Conservation (phyloP, 2,797 vertebrate genomes). For the Rallus crepitans region DNA sequence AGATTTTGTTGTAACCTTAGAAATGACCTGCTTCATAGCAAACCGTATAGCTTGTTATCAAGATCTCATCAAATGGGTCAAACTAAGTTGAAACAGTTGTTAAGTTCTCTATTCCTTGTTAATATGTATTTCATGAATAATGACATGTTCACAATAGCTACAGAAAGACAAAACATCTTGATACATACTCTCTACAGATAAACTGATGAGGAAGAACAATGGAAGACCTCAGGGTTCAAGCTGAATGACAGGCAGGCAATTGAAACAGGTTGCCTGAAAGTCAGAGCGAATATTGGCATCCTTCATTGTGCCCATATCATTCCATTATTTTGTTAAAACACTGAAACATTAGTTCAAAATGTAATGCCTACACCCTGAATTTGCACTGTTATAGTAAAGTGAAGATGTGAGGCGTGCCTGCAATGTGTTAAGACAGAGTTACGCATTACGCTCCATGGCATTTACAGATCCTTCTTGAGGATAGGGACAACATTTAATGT, state of each 20-base stretch:
- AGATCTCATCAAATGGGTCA: slow-evolving; percentile 38
- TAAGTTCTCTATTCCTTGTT: slow-evolving; percentile 27
- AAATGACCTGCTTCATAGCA: slow-evolving; percentile 5
- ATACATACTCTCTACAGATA: slow-evolving; percentile 42
- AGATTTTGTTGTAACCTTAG: slow-evolving; percentile 3
- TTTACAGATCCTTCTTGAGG: slow-evolving; percentile 12
- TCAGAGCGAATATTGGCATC: slow-evolving; percentile 36
- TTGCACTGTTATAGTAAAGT: slow-evolving; percentile 5
- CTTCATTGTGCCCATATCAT: slow-evolving; percentile 36
- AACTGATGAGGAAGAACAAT: slow-evolving; percentile 56
- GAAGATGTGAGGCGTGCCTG: slow-evolving; percentile 35
- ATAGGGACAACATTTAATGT: background rate
- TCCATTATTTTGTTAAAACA: slow-evolving; percentile 42
- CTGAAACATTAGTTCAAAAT: slow-evolving; percentile 10
- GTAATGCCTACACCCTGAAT: slow-evolving; percentile 24
- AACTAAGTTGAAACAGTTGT: slow-evolving; percentile 30
- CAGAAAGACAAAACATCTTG: slow-evolving; percentile 55
- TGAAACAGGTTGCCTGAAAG: slow-evolving; percentile 36
- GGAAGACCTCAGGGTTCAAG: slow-evolving; percentile 51
- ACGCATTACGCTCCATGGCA: background rate
- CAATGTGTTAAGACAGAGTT: background rate
- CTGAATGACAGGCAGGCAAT: slow-evolving; percentile 61
- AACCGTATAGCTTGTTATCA: background rate
- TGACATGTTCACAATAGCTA: slow-evolving; percentile 43
- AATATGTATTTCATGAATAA: slow-evolving; percentile 42